Evolutionary conservation across 2,888 invertebrate genomes (phyloP), one percentile per base, ranked within the genome.

Genomic region (Scaptomyza caliginosa): DNA sequence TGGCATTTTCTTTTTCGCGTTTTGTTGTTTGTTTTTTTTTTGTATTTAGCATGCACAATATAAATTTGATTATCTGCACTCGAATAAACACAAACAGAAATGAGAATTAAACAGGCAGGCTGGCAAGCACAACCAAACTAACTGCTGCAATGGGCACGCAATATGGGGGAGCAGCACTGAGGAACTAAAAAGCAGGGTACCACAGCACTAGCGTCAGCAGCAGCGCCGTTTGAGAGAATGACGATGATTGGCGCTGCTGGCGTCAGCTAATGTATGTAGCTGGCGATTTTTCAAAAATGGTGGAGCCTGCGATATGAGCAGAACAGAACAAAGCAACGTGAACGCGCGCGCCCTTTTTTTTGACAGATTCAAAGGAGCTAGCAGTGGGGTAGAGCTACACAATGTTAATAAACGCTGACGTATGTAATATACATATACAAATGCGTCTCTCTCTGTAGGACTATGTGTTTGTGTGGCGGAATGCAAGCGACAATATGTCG

Each of bases 61-160:
- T 81, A 82, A 81, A 67, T 81, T 85, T 85, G 74, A 85, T 87
- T 76, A 87, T 83, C 77, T 78, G 70, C 69, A 77, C 42, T 65
- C 72, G 72, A 72, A 65, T 68, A 75, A 69, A 76, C 74, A 75
- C 65, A 75, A 67, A 69, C 66, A 73, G 38, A 51, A 65, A 55
- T 70, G 51, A 36, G 54, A 71, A 62, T 55, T 59, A 58, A 63
- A 64, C 56, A 58, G 65, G 38, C 56, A 65, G 57, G 48, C 56
- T 65, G 28, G 45, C 60, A 51, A 51, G 54, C 67, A 40, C 56
- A 64, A 36, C 43, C 56, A 30, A 70, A 63, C 70, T 63, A 74
- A 71, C 57, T 71, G 71, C 63, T 71, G 71, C 75, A 69, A 30
- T 40, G 57, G 54, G 50, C 56, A 69, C 69, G 69, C 69, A 58